Evolutionary conservation across 2,888 invertebrate species (phyloP), one percentile per base, ranked within the genome.

Genomic region (Bombylius major): DNA sequence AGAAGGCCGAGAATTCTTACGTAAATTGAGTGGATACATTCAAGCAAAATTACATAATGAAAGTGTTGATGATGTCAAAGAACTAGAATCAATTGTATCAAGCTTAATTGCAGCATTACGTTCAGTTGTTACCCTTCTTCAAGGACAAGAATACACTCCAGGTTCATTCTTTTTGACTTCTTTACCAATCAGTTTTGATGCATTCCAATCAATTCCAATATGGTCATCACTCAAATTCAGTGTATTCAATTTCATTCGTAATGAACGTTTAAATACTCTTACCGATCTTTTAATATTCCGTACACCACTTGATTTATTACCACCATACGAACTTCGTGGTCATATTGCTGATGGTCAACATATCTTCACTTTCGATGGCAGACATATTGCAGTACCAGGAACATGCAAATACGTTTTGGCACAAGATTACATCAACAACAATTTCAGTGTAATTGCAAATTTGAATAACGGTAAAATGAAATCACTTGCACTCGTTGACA

Each of bases 341-440:
- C 79, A 83, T 45, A 70, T 93, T 5, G 78, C 84, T 12, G 88
- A 90, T 67, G 88, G 88, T 3, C 86, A 89, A 65, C 88, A 92
- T 73, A 81, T 90, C 71, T 87, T 90, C 75, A 92, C 91, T 0
- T 94, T 93, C 73, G 95, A 95, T 71, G 87, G 87, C 0, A 82
- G 83, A 62, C 86, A 89, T 69, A 76, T 86, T 62, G 84, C 86
- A 8, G 86, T 91, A 78, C 84, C 84, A 0, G 92, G 91, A 46
- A 79, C 78, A 52, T 95, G 95, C 77, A 85, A 84, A 67, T 94
- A 94, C 71, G 76, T 94, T 1, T 75, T 95, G 7, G 86, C 86
- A 0, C 85, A 89, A 65, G 95, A 96, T 72, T 84, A 86, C 65
- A 80, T 84, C 14, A 86, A 93, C 70, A 83, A 89, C 59, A 90